These are phyloP conservation scores for Morus bassanus DNA, from an alignment of 2,797 vertebrate species.

Conservation along the genomic window DNA sequence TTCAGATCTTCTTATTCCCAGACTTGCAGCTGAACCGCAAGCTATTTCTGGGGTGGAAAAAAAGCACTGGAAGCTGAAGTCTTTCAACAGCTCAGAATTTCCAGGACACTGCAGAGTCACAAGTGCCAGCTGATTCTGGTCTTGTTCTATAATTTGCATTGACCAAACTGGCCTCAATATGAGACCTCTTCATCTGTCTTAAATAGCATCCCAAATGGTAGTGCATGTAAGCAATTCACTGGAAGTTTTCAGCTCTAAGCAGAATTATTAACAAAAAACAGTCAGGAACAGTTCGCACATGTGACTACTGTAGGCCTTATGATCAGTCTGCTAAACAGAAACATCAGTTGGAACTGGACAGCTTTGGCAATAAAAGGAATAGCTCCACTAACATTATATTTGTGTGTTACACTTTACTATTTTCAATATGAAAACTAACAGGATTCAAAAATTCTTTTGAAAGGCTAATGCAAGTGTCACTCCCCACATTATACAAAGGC, in stretches of 20 bases:
- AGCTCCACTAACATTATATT: background rate
- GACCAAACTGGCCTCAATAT: conserved; percentile 37
- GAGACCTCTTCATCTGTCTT: conserved; percentile 16
- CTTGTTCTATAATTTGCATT: conserved; percentile 52
- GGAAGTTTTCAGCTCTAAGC: background rate
- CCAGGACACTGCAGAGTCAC: conserved; percentile 60
- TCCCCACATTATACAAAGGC: background rate
- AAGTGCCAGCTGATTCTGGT: conserved; percentile 53
- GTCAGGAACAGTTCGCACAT: background rate
- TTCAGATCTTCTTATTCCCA: conserved; percentile 40
- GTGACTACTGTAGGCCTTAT: background rate
- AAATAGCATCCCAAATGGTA: conserved; percentile 28
- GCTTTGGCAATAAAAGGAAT: background rate
- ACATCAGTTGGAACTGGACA: background rate
- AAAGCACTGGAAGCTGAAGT: conserved; percentile 35
- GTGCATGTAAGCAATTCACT: background rate
- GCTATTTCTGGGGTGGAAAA: conserved; percentile 62
- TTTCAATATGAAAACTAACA: background rate
- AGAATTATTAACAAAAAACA: background rate
- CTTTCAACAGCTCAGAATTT: conserved; percentile 60
- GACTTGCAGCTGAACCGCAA: conserved; percentile 33
- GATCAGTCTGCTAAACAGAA: background rate
- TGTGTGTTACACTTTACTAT: background rate
- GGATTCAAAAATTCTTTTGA: background rate
- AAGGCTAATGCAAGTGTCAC: background rate